Conservation (phyloP, 2,888 invertebrate species). For the Saturnia japonica region DNA sequence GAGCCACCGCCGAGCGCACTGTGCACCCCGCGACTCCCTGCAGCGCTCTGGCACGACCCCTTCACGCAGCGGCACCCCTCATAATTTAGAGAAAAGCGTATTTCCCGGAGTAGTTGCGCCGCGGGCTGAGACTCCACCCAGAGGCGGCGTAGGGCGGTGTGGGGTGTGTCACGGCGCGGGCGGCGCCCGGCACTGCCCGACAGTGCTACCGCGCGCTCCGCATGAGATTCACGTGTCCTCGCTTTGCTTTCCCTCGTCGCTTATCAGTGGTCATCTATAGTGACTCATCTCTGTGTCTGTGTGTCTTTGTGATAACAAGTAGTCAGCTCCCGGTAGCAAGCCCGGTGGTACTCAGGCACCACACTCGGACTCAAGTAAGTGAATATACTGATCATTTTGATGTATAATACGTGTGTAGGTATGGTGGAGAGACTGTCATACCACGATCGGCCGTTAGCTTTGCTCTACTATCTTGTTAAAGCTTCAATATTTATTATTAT, state of each 20-base stretch:
- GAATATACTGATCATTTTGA: not conserved
- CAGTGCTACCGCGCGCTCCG: slow-evolving; percentile 59
- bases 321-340: not conserved
- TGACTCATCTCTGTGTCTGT: slow-evolving; percentile 26
- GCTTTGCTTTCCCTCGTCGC: slow-evolving; percentile 26
- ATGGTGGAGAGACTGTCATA: no score
- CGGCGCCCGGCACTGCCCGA: slow-evolving; percentile 29
- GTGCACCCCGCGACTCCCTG: not conserved
- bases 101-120: not conserved
- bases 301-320: slow-evolving; percentile 16
- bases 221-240: slow-evolving; percentile 44
- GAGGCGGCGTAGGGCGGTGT: not conserved
- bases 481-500: not conserved
- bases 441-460: not conserved
- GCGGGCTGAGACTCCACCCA: not conserved
- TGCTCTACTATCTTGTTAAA: not conserved
- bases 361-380: not conserved
- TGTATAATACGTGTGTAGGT: no score
- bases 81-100: not conserved
- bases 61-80: not conserved
- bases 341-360: not conserved
- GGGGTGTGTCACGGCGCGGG: not conserved
- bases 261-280: slow-evolving; percentile 31
- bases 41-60: not conserved
- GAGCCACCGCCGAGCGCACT: not conserved